Evolutionary conservation across 2,113 vertebrate genomes (phyloP).

Genomic region (Aegithalos caudatus): DNA sequence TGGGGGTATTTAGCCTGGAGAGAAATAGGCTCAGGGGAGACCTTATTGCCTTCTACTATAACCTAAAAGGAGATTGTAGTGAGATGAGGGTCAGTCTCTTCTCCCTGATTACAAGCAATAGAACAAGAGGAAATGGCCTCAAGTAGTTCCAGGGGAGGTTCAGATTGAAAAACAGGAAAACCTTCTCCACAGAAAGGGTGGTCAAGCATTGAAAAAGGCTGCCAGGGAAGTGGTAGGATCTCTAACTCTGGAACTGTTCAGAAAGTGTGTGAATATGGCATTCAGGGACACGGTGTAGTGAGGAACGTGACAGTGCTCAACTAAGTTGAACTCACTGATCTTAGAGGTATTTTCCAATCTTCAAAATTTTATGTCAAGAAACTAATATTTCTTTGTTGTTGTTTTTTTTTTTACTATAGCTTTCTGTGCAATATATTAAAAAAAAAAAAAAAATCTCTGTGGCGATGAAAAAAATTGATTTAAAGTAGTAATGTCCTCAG

Average conservation of each 20-base stretch:
- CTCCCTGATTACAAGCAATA: accelerated
- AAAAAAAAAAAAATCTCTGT: background rate
- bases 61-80: background rate
- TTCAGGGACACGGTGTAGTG: background rate
- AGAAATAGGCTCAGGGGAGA: background rate
- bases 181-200: background rate
- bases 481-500: background rate
- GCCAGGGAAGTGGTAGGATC: background rate
- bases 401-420: background rate
- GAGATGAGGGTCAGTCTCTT: background rate
- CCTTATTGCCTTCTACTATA: background rate
- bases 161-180: background rate
- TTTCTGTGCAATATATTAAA: background rate
- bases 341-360: background rate
- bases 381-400: background rate
- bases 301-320: background rate
- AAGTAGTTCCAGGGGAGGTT: background rate
- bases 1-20: background rate
- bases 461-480: background rate
- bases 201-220: background rate
- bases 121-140: background rate
- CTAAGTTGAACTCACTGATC: background rate
- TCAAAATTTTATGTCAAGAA: background rate
- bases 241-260: background rate
- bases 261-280: background rate